Evolutionary conservation across 2,797 vertebrate species (phyloP), one percentile per base, ranked within the genome.

Genomic region (Eulemur mongoz): DNA sequence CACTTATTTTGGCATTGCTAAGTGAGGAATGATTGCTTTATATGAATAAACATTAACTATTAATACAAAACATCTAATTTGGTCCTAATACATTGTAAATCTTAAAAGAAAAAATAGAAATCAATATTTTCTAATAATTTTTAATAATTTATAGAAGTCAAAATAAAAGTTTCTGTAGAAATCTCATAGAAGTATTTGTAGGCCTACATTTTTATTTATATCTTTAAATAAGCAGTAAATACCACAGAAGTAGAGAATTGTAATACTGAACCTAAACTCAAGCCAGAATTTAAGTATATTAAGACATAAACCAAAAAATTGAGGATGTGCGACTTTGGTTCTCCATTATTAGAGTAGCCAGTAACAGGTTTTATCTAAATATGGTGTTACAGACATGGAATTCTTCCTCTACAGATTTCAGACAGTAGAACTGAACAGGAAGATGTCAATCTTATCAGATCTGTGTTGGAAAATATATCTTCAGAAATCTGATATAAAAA

Each of bases 1-100:
- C 45, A 94, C 88, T 96, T 87, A 96, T 79, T 97, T 95, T 96
- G 57, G 12, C 85, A 86, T 94, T 83, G 27, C 23, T 70, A 89
- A 92, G 30, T 89, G 40, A 89, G 12, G n/a, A 81, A 70, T 25
- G 13, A 23, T 83, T 96, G 92, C 86, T 95, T 93, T 92, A 72
- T 82, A 61, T 91, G 43, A 86, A 82, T 93, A 69, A 96, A 65
- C 20, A 61, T 87, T 89, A 89, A 86, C 54, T 86, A 23, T 25
- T 57, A 57, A 57, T 25, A 22, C 5, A 92, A 84, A 54, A 1
- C 10, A 88, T 70, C 32, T 7, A 50, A 54, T 79, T 94, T 79
- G 18, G 38, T 67, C 2, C 8, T 40, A 35, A 22, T 80, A 92
- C 94, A 70, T 50, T 91, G 3, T 40, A 97, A 82, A 86, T 70